A percentile compares a stretch with the other conserved stretches of the same genome.
Evolutionary conservation across 1,140 invertebrate species (phyloP).

Genomic region (Mactra quadrangularis): DNA sequence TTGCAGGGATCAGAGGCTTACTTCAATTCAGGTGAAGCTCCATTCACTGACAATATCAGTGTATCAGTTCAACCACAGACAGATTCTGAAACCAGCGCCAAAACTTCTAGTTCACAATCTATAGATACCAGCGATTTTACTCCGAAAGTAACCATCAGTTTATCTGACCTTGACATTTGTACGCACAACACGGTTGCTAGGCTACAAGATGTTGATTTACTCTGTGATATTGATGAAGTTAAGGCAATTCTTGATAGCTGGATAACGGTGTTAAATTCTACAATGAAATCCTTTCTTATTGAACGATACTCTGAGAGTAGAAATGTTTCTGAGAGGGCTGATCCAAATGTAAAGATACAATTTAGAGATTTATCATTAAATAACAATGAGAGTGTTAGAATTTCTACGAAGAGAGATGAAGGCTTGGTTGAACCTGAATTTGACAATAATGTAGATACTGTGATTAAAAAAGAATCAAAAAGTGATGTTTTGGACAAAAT

Average conservation of each 20-base stretch:
- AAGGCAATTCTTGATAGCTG: constrained; percentile 24
- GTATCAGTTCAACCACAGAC: background rate
- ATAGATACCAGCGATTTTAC: background rate
- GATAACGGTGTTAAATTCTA: constrained; percentile 52
- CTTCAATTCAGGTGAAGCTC: constrained; percentile 7
- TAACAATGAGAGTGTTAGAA: too few species aligned
- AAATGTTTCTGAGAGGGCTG: background rate
- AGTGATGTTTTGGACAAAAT: background rate
- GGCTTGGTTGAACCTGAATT: too few species aligned
- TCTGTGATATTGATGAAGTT: constrained; percentile 17
- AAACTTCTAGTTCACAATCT: background rate
- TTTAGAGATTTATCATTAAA: background rate
- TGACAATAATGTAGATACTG: background rate
- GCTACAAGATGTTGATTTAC: constrained; percentile 15
- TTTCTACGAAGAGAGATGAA: too few species aligned
- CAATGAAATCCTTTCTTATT: constrained; percentile 37
- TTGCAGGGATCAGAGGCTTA: constrained; percentile 35
- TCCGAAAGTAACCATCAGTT: constrained; percentile 12
- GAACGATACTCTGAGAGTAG: background rate
- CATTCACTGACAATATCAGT: background rate
- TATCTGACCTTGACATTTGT: constrained; percentile 6
- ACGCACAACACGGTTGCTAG: constrained; percentile 22
- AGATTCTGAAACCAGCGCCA: background rate
- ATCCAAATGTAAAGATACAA: background rate
- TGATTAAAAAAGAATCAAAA: background rate